phyloP scores from a whole-genome alignment of 1,140 invertebrate species.

The Polypedilum vanderplanki region DNA sequence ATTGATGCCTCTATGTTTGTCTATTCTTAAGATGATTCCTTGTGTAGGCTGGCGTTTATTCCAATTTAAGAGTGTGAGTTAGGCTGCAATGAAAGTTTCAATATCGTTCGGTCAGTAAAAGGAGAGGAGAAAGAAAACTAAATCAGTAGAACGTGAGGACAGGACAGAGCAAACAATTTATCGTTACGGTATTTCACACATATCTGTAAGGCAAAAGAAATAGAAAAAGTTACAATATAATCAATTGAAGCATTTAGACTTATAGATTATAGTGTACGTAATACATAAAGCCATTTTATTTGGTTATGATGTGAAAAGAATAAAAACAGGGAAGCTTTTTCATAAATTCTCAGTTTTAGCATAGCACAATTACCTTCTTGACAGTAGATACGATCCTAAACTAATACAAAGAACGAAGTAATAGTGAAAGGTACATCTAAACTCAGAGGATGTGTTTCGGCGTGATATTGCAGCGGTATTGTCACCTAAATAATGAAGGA shows the following conservation, averaged over 20 bases:
- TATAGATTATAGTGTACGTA: background rate
- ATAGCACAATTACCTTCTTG: constrained; percentile 13
- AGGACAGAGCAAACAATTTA: constrained; percentile 21
- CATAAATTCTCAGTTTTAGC: constrained; percentile 5
- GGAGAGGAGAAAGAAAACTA: background rate
- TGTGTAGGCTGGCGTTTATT: background rate
- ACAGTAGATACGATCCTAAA: constrained; percentile 25
- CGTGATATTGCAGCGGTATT: constrained; percentile 45
- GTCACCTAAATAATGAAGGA: constrained; percentile 41
- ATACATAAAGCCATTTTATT: background rate
- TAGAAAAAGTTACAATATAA: background rate
- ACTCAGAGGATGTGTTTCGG: constrained; percentile 42
- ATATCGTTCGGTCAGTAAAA: background rate
- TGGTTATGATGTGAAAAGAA: background rate
- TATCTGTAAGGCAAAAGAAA: constrained; percentile 11
- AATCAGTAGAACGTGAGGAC: constrained; percentile 5
- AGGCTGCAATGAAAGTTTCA: background rate
- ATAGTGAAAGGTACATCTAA: constrained; percentile 26
- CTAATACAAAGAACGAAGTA: constrained; percentile 15
- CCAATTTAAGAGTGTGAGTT: background rate
- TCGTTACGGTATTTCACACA: constrained; percentile 11
- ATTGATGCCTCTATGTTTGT: constrained; percentile 16
- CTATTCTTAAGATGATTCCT: background rate
- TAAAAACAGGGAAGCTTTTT: background rate
- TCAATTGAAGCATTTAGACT: constrained; percentile 24